These are phyloP conservation scores for Phrynocephalus guinanensis DNA, from an alignment of 2,797 vertebrate species.

Conservation along the genomic window DNA sequence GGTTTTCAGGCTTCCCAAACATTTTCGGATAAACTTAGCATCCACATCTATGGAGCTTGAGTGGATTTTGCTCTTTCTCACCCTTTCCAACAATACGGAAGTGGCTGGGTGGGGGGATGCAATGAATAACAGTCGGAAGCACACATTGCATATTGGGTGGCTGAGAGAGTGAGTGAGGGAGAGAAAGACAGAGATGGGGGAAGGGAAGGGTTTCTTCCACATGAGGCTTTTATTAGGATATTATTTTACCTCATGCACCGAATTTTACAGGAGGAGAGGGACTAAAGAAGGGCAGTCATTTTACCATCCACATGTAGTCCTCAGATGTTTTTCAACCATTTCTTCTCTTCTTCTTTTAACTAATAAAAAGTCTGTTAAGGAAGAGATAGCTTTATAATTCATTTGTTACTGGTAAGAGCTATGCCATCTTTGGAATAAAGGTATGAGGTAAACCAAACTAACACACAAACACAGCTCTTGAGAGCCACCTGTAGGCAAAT, in stretches of 20 bases:
- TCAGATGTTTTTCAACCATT: neutral
- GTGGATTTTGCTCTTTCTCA: neutral
- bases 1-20: neutral
- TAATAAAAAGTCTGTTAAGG: neutral
- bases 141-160: neutral
- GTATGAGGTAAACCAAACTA: too few relatives aligned
- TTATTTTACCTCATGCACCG: neutral
- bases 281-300: neutral
- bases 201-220: neutral
- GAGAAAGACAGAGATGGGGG: neutral
- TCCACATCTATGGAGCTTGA: neutral
- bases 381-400: neutral
- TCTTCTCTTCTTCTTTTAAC: neutral
- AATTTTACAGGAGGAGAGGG: neutral
- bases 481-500: neutral
- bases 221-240: too few relatives aligned
- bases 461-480: neutral
- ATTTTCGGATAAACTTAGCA: fast-evolving
- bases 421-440: too few relatives aligned
- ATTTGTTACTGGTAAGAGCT: neutral
- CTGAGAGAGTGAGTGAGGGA: neutral
- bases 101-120: neutral
- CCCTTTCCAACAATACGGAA: neutral
- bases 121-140: neutral
- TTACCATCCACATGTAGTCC: neutral